Base-by-base conservation (phyloP, 2,888 invertebrate species). In the Gastracanthus pulcherrimus region DNA sequence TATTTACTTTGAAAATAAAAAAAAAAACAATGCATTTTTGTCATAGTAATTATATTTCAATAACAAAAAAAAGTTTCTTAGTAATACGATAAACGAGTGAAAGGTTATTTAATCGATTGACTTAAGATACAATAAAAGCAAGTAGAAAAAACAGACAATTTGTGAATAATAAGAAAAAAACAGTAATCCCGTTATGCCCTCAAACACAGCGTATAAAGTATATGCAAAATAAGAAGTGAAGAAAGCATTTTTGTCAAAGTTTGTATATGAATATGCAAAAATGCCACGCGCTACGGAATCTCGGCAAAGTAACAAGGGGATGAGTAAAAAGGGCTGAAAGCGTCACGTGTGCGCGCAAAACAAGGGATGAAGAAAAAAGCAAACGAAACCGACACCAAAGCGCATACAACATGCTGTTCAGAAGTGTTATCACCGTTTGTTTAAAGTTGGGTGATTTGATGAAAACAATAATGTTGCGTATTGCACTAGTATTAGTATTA, bases 301-400 rank as follows among this genome's bases (percentile, higher is more conserved):
- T 58, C 66, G 16, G 51, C 16, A 58, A n/a, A 60, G 41, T 60
- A 13, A 45, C 29, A 19, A 45, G 58, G 76, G 76, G 67, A 55
- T 45, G 67, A 55, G 58, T 62, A 77, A 77, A 77, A 77, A 77
- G 70, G 70, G 60, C 69, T 62, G 55, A 70, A 62, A 62, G 60
- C 76, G 67, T 70, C 58, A 60, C 60, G 70, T 38, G 70, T 38
- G 51, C 26, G 11, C 34, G 19, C 9, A 31, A 34, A 64, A 71
- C 41, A 34, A 48, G 45, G 31, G 69, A 60, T 34, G 31, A 19
- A 13, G 3, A 55, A 55, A 26, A 66, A 45, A 70, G 78, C 64
- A 81, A 51, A 55, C n/a, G 69, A 58, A 67, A 76, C 38, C 75
- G 45, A 74, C 41, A 34, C n/a, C n/a, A n/a, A 7, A 62, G 34